Base-by-base conservation (phyloP, 1,140 invertebrate genomes). In the Procambarus clarkii region DNA sequence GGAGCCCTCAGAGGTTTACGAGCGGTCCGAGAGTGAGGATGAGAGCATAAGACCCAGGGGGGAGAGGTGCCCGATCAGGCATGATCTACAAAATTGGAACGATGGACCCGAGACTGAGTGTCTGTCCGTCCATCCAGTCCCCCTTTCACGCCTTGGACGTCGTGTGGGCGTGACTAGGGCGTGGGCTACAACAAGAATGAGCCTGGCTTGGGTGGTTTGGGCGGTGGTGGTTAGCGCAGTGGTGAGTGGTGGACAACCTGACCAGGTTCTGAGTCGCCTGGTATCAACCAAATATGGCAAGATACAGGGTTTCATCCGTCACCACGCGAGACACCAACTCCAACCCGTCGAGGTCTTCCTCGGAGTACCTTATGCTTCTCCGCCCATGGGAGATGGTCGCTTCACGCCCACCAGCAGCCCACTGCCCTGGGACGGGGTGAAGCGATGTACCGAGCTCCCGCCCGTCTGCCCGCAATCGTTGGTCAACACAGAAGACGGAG, bases 301-400 rank as follows among this genome's bases (percentile, higher is more conserved):
- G 84, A 93, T 95, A 13, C 93, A 95, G 58, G 95, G 95, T 21
- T 92, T 94, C 64, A 93, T 95, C 45, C 82, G 94, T 76, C 93
- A 94, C 60, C 95, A 95, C 93, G 93, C 95, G 24, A 98, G 98
- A 93, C 96, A 97, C 86, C 96, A 97, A 45, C 94, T 98, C 93
- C 97, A 97, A 93, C 97, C 97, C 2, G 97, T 98, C 71, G 97
- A 96, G 92, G 95, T 95, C 3, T 97, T 96, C 93, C 94, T 96
- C 74, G 96, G 96, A 8, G 95, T 97, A 87, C 96, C 96, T 0
- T 97, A 97, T 94, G 96, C 96, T 0, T 95, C 95, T 58, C 94
- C 96, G 34, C 96, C 96, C 0, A 94, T 95, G 15, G 96, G 96
- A 3, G 94, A 95, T 50, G 94, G 96, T 3, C 93, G 97, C 83